Evolutionary conservation across 2,113 vertebrate species (phyloP), one percentile per base, ranked within the genome.

Genomic region (Vulpes vulpes): DNA sequence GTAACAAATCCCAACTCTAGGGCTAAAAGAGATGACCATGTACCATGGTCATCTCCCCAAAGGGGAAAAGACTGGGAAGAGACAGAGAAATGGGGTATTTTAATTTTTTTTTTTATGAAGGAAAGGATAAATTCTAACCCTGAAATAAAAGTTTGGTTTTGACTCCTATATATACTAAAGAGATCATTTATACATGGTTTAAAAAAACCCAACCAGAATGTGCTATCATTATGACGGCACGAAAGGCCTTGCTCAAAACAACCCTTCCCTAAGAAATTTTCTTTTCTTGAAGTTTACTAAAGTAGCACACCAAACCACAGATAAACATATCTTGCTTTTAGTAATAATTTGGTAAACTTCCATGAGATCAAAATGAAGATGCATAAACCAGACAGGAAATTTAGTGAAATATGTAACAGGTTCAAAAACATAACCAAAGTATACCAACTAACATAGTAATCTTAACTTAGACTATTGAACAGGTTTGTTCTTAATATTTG

Each of bases 11-110:
- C 80, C 80, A 19, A 62, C 19, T 30, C 30, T 8, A n/a, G 5
- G 14, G 38, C 8, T 35, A 32, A 22, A 73, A 30, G 2, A 43
- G 20, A 32, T 9, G 86, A 19, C 20, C 8, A 62, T 2, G 11
- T 14, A 20, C 15, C 0, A 9, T 0, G 4, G 23, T 32, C 43
- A 19, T 30, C 49, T 17, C 22, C 43, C n/a, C 30, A 74, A 16
- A 16, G 14, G 53, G 35, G 12, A 35, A 38, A 35, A 38, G 60
- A 32, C 4, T 12, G 32, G 35, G 43, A 19, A 57, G 25, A 51
- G 15, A 69, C 0, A 23, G 5, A 23, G 25, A 59, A 62, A 1
- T 51, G 53, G 4, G 30, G 4, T 22, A 15, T 25, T 19, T 27
- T 51, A 43, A 43, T 32, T 12, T n/a, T 4, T 4, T 38, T n/a